These are phyloP conservation scores for Gerris buenoi DNA, from an alignment of 1,140 invertebrate species.

Conservation along the genomic window DNA sequence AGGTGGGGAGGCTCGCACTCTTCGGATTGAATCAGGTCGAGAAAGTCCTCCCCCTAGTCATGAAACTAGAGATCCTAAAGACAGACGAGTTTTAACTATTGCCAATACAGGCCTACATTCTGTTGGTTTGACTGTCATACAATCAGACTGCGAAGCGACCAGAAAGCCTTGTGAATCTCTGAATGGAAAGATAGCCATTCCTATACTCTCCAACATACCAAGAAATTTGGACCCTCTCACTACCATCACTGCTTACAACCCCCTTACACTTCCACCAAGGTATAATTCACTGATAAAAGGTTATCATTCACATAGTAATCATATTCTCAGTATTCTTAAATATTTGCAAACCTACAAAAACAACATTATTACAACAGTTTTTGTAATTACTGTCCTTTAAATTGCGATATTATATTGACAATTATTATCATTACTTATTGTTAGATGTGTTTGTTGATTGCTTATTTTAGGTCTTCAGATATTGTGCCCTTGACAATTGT, in stretches of 20 bases:
- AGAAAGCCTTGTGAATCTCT: conserved; percentile 15
- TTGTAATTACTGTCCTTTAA: no score
- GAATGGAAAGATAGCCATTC: conserved; percentile 36
- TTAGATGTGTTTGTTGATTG: no score
- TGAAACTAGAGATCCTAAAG: not conserved
- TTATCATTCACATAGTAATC: no score
- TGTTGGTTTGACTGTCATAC: conserved; percentile 28
- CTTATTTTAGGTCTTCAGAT: conserved; percentile 12
- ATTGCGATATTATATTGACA: no score
- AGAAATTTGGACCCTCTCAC: conserved; percentile 32
- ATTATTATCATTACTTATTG: no score
- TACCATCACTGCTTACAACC: conserved; percentile 52
- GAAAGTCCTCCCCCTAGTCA: not conserved
- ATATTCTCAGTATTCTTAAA: no score
- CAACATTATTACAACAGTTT: no score
- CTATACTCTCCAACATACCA: conserved; percentile 32
- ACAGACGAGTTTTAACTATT: conserved; percentile 27
- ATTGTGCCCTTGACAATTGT: conserved; percentile 25
- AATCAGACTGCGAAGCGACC: conserved; percentile 27
- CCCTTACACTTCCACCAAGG: conserved; percentile 36
- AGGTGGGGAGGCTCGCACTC: conserved; percentile 49
- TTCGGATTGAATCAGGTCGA: conserved; percentile 41
- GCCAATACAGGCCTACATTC: conserved; percentile 31
- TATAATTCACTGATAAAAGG: no score
- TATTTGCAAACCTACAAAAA: no score